Conservation (phyloP, 2,888 invertebrate species). For the Tenthredo distinguenda region DNA sequence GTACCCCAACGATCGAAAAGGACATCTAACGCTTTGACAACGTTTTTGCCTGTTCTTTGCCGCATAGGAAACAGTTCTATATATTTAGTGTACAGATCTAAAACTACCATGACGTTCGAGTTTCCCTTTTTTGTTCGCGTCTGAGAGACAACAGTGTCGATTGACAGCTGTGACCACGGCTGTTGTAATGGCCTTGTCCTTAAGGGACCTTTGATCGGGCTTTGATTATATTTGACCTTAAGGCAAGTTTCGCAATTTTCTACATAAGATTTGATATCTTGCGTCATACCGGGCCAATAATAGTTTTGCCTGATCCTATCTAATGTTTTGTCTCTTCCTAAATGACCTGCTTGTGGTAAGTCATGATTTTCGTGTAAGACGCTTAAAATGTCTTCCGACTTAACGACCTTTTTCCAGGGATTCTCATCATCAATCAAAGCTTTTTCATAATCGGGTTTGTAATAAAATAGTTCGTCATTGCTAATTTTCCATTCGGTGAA, state of each 20-base stretch:
- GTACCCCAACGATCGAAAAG: conserved; percentile 57
- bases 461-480: conserved; percentile 31
- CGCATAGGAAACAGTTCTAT: conserved; percentile 29
- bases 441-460: conserved; percentile 47
- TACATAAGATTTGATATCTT: conserved; percentile 53
- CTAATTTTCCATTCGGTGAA: conserved; percentile 32
- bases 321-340: conserved; percentile 56
- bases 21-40: conserved; percentile 48
- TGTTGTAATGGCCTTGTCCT: conserved; percentile 11
- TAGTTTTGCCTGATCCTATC: conserved; percentile 55
- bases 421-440: conserved; percentile 51
- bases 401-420: conserved; percentile 44
- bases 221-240: conserved; percentile 54
- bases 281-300: conserved; percentile 53
- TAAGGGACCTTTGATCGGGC: neutral
- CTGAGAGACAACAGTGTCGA: neutral
- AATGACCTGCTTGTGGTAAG: conserved; percentile 53
- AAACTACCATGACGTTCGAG: neutral
- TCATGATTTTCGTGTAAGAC: conserved; percentile 54
- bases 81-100: conserved; percentile 23
- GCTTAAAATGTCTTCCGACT: conserved; percentile 39
- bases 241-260: conserved; percentile 53
- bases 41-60: conserved; percentile 1
- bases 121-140: conserved; percentile 25
- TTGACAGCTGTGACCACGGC: conserved; percentile 18